Conservation (phyloP, 2,797 vertebrate genomes). For the Gallinago solitaria region DNA sequence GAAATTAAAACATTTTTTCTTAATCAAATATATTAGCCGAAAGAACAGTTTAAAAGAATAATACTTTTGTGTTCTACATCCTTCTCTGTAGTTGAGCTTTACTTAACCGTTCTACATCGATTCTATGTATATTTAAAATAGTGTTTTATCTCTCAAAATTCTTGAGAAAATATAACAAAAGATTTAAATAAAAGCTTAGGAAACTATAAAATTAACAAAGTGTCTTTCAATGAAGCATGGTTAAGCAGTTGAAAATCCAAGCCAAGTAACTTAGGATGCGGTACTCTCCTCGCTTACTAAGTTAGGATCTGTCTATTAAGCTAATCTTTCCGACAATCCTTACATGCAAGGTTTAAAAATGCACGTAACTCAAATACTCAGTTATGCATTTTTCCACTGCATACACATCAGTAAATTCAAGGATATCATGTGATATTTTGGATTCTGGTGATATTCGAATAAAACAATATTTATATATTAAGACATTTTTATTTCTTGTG, state of each 20-base stretch:
- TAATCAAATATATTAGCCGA: neutral
- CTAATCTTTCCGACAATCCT: neutral
- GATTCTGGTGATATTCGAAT: neutral
- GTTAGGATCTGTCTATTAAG: neutral
- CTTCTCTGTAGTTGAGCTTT: neutral
- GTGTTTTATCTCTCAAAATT: neutral
- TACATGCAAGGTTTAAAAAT: neutral
- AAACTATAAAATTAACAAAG: neutral
- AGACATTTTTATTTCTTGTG: neutral
- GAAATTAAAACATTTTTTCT: neutral
- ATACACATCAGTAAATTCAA: neutral
- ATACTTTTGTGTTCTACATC: neutral
- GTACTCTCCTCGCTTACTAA: neutral
- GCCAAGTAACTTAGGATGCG: neutral
- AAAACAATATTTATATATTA: neutral
- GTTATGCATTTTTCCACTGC: neutral
- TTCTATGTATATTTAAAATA: neutral
- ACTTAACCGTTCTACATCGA: neutral
- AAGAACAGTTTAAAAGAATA: neutral
- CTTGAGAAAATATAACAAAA: neutral
- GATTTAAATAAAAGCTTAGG: neutral
- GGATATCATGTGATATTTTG: neutral
- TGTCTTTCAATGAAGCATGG: neutral
- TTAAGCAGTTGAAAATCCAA: neutral
- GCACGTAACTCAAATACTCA: neutral